phyloP scores from a whole-genome alignment of 2,888 invertebrate species.

The Diplazon laetatorius region DNA sequence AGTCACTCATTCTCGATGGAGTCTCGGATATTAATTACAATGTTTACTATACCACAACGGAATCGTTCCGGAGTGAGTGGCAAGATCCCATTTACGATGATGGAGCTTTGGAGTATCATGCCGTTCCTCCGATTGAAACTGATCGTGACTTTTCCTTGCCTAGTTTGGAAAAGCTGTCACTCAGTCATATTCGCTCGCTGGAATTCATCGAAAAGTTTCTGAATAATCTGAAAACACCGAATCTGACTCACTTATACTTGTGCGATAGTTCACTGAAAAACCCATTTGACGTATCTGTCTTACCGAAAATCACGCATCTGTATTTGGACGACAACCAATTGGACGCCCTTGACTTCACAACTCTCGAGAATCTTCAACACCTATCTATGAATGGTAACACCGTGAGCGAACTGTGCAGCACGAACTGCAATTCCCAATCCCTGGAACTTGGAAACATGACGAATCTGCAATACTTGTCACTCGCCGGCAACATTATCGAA shows the following conservation, averaged over 20 bases:
- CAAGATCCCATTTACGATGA: too few species aligned
- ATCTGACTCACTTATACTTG: constrained; percentile 36
- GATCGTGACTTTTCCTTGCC: background rate
- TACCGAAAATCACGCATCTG: constrained; percentile 12
- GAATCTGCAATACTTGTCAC: constrained; percentile 33
- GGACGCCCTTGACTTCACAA: background rate
- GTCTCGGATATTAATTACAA: background rate
- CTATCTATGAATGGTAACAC: constrained; percentile 4
- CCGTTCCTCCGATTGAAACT: too few species aligned
- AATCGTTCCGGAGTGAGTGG: too few species aligned
- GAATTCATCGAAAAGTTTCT: background rate
- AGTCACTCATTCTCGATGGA: constrained; percentile 33
- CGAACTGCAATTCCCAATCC: background rate
- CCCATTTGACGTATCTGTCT: background rate
- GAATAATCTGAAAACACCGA: background rate
- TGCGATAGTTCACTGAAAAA: background rate
- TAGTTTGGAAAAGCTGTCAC: constrained; percentile 27
- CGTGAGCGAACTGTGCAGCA: background rate
- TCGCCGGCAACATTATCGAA: background rate
- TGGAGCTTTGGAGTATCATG: too few species aligned
- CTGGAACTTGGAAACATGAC: background rate
- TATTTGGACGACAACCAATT: constrained; percentile 9
- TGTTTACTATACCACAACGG: too few species aligned
- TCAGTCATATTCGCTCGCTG: background rate
- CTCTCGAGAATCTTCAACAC: constrained; percentile 17